Percentiles rank a stretch among this genome's conserved stretches.
Evolutionary conservation across 2,888 invertebrate species (phyloP).

Genomic region (Eristalinus aeneus): DNA sequence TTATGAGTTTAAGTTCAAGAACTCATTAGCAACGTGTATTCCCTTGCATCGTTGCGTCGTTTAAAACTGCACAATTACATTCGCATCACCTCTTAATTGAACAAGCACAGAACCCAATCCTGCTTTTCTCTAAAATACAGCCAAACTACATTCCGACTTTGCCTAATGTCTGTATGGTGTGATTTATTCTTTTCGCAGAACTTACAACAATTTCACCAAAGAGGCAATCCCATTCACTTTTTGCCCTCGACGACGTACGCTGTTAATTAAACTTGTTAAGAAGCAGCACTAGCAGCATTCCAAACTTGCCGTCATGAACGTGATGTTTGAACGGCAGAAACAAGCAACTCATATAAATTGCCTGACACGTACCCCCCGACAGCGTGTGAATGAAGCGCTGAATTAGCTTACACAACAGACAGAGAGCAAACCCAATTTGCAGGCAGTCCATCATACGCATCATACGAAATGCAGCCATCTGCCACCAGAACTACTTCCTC

Average conservation of each 20-base stretch:
- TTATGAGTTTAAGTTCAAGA: too few species aligned
- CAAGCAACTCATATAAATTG: background rate
- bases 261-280: background rate
- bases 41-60: too few species aligned
- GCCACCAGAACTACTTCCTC: background rate
- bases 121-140: too few species aligned
- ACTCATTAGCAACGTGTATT: too few species aligned
- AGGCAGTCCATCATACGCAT: background rate
- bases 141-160: background rate
- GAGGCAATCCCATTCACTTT: background rate
- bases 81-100: too few species aligned
- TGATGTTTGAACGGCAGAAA: background rate
- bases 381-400: background rate
- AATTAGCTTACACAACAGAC: background rate
- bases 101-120: too few species aligned
- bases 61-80: too few species aligned
- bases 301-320: background rate
- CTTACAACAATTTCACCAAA: background rate
- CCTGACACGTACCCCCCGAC: background rate
- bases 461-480: background rate
- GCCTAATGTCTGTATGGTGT: background rate
- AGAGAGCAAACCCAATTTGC: background rate
- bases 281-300: background rate
- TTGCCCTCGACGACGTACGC: background rate
- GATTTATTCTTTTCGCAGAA: background rate